phyloP scores from a whole-genome alignment of 2,113 vertebrate species.

The Parotia lawesii region DNA sequence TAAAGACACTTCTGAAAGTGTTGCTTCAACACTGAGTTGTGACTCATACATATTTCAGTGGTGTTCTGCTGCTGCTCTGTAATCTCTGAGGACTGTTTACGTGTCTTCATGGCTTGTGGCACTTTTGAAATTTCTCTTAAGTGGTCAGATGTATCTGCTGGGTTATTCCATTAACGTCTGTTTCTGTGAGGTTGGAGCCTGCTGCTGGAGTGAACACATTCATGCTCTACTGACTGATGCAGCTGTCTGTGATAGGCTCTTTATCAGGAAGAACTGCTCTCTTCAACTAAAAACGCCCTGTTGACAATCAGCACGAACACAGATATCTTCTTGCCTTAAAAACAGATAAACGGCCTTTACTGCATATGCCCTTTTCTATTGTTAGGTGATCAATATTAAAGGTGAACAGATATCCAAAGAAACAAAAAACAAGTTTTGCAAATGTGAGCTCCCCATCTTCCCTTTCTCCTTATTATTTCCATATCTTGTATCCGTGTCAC shows the following conservation, averaged over 20 bases:
- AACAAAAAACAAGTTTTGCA: background rate
- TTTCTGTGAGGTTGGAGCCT: background rate
- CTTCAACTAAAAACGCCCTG: background rate
- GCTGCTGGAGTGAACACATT: background rate
- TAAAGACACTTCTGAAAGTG: background rate
- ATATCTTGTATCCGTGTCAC: background rate
- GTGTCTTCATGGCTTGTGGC: background rate
- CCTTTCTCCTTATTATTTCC: background rate
- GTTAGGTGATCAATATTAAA: background rate
- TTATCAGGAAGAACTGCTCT: background rate
- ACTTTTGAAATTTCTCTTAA: conserved; percentile 1
- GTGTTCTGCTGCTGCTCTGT: background rate
- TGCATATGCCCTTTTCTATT: background rate
- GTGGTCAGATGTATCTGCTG: background rate
- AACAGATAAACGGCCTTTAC: background rate
- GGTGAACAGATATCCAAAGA: background rate
- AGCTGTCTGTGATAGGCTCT: background rate
- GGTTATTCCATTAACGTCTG: background rate
- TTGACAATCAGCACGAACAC: background rate
- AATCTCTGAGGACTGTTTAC: background rate
- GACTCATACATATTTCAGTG: background rate
- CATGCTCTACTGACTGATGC: background rate
- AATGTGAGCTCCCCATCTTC: background rate
- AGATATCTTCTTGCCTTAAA: background rate
- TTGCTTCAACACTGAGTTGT: background rate